Evolutionary conservation across 2,888 invertebrate genomes (phyloP).

Genomic region (Anthrax anthrax): DNA sequence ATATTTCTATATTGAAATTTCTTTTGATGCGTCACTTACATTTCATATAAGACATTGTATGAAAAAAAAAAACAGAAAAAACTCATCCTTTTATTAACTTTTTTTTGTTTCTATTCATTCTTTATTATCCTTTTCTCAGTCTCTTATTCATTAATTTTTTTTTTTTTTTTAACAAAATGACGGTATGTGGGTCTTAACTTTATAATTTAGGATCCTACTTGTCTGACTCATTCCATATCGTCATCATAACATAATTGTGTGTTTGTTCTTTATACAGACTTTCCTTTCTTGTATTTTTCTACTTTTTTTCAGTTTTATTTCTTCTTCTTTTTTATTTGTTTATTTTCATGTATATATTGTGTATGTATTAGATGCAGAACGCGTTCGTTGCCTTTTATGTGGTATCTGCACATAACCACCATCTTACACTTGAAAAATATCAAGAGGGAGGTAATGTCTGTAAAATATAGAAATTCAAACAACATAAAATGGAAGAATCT

Average conservation of each 20-base stretch:
- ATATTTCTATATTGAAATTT: too few species aligned
- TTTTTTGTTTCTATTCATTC: not conserved
- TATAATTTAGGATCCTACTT: constrained; percentile 8
- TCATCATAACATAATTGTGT: constrained; percentile 4
- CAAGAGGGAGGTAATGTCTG: not conserved
- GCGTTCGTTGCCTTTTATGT: constrained; percentile 8
- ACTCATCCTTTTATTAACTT: not conserved
- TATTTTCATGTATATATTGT: not conserved
- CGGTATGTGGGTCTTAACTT: constrained; percentile 4
- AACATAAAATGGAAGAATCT: not conserved
- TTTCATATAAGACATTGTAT: not conserved
- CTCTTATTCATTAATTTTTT: not conserved
- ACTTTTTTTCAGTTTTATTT: too few species aligned
- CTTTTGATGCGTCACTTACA: too few species aligned
- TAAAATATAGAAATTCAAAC: not conserved
- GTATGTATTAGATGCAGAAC: not conserved
- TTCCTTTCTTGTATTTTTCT: not conserved
- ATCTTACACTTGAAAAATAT: not conserved
- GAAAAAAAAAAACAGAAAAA: not conserved
- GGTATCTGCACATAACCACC: constrained; percentile 1
- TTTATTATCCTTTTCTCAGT: too few species aligned
- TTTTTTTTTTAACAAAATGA: constrained; percentile 2
- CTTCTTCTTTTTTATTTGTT: constrained; percentile 2
- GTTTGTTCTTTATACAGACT: not conserved
- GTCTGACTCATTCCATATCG: constrained; percentile 6